These are phyloP conservation scores for Camelus dromedarius DNA, from an alignment of 2,113 vertebrate species.

Conservation along the genomic window DNA sequence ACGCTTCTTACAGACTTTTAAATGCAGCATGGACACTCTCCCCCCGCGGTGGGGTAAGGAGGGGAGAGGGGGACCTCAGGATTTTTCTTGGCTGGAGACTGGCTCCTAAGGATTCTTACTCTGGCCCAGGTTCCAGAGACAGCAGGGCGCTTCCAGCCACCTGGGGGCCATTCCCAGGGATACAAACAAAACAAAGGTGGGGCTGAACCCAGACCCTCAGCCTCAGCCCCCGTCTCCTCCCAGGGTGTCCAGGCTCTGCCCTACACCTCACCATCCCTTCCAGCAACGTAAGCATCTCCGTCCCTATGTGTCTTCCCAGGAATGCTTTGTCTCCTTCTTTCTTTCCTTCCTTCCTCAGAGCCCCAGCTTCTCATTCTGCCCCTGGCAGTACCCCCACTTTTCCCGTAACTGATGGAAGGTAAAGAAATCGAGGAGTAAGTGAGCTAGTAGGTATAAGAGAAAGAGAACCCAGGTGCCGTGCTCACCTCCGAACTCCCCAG, in stretches of 20 bases:
- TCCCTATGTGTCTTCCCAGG: neutral
- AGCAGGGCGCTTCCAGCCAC: neutral
- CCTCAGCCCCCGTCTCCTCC: neutral
- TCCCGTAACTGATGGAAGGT: neutral
- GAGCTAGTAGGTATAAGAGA: neutral
- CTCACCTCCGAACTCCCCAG: conserved; percentile 73
- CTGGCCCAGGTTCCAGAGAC: neutral
- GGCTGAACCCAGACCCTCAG: neutral
- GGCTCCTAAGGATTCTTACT: neutral
- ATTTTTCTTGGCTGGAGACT: neutral
- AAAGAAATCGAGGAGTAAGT: neutral
- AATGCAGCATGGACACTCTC: neutral
- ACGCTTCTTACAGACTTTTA: neutral
- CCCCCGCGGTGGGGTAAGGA: neutral
- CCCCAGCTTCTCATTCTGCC: neutral
- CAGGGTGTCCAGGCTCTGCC: neutral
- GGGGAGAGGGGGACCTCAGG: neutral
- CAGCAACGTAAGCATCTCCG: neutral
- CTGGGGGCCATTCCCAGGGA: neutral
- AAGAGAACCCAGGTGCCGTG: neutral
- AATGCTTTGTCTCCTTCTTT: neutral
- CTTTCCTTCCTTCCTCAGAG: neutral
- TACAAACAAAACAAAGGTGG: no score
- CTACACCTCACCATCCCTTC: neutral
- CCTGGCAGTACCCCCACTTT: neutral